Conservation (phyloP, 2,888 invertebrate species). For the Torymus tubicola region DNA sequence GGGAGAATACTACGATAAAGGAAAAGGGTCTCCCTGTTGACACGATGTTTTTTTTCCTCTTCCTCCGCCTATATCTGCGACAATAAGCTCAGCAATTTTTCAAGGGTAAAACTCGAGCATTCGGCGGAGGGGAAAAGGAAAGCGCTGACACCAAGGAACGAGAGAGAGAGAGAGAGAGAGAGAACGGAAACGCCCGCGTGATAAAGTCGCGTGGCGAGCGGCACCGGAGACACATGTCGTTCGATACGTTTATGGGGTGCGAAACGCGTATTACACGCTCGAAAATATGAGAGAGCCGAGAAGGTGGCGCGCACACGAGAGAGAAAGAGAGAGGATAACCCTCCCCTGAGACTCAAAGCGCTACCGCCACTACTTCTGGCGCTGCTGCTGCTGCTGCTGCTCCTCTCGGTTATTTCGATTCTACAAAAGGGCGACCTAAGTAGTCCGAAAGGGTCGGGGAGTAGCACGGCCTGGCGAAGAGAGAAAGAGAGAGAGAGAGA, state of each 20-base stretch:
- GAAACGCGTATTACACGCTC: not conserved
- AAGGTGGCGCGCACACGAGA: not conserved
- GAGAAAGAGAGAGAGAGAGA: not conserved
- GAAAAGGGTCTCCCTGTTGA: constrained; percentile 9
- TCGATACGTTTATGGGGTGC: constrained; percentile 36
- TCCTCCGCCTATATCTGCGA: not conserved
- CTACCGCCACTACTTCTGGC: too few species aligned
- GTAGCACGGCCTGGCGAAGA: not conserved
- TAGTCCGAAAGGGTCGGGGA: constrained; percentile 16
- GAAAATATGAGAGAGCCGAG: constrained; percentile 8
- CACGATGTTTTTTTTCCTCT: not conserved
- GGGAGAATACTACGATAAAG: too few species aligned
- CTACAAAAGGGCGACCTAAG: constrained; percentile 4
- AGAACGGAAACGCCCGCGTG: constrained; percentile 13
- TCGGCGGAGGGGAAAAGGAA: constrained; percentile 7
- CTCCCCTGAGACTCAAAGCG: too few species aligned
- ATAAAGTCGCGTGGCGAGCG: not conserved
- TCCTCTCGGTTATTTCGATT: constrained; percentile 17
- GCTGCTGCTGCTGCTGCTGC: not conserved
- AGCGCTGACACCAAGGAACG: too few species aligned
- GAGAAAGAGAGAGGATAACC: constrained; percentile 4
- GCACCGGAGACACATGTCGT: not conserved
- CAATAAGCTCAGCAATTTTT: constrained; percentile 32
- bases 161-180: too few species aligned
- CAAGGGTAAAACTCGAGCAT: constrained; percentile 28